A percentile compares a stretch with the other conserved stretches of the same genome.
phyloP scores from a whole-genome alignment of 1,140 invertebrate species.

The Drosophila teissieri region DNA sequence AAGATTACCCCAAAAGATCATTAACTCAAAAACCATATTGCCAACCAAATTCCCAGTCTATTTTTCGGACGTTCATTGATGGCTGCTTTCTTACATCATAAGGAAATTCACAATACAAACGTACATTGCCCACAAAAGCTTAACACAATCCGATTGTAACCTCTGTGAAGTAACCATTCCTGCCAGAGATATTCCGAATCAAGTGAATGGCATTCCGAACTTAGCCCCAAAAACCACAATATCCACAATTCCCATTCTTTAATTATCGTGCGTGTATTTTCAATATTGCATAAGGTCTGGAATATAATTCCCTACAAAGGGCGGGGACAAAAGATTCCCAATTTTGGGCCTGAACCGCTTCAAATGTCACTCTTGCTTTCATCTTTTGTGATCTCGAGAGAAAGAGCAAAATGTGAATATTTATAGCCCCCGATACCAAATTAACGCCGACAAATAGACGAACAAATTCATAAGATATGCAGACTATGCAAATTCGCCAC shows the following conservation, averaged over 20 bases:
- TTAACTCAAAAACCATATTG: constrained; percentile 20
- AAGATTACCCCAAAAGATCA: constrained; percentile 36
- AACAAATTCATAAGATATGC: constrained; percentile 68
- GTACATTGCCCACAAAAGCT: constrained; percentile 1
- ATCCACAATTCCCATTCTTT: constrained; percentile 43
- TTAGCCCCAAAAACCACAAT: constrained; percentile 34
- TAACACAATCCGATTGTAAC: constrained; percentile 26
- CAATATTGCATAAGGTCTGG: constrained; percentile 23
- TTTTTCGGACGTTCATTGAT: constrained; percentile 29
- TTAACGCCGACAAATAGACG: constrained; percentile 70
- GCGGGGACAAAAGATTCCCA: constrained; percentile 39
- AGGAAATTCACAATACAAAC: constrained; percentile 20
- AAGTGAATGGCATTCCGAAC: constrained; percentile 45
- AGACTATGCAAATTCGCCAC: constrained; percentile 66
- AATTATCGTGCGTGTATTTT: constrained; percentile 20
- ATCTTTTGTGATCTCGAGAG: constrained; percentile 55
- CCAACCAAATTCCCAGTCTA: constrained; percentile 29
- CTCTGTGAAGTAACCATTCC: constrained; percentile 29
- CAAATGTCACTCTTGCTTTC: constrained; percentile 77
- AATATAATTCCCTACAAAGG: constrained; percentile 20
- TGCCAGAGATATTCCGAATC: constrained; percentile 31
- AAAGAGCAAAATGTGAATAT: constrained; percentile 44
- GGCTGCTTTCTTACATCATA: constrained; percentile 32
- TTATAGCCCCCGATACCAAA: constrained; percentile 48
- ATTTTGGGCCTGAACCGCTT: constrained; percentile 25